Evolutionary conservation across 2,113 vertebrate species (phyloP).

Genomic region (Ammodramus savannarum): DNA sequence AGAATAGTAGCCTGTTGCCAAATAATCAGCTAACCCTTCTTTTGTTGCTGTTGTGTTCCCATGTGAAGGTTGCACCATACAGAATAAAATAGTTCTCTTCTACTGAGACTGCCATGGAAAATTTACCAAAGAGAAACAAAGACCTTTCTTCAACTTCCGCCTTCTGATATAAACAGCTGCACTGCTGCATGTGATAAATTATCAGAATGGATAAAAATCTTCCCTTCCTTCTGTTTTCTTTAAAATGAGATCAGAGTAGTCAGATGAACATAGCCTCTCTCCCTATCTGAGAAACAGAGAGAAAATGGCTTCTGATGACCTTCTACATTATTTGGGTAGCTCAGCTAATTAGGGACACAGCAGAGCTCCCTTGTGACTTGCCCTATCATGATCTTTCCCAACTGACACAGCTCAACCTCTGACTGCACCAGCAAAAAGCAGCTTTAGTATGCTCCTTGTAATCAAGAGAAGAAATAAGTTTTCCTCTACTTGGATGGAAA

Average conservation of each 20-base stretch:
- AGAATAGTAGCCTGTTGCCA: not conserved
- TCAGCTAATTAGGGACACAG: slow-evolving; percentile 51
- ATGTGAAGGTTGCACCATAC: not conserved
- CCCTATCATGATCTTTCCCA: slow-evolving; percentile 43
- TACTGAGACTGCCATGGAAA: slow-evolving; percentile 10
- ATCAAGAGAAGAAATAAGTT: not conserved
- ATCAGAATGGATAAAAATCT: slow-evolving; percentile 4
- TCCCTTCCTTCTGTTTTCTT: slow-evolving; percentile 17
- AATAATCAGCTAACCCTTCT: not conserved
- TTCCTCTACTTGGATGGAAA: not conserved
- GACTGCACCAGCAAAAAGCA: slow-evolving; percentile 19
- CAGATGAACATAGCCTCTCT: not conserved
- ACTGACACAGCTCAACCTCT: slow-evolving; percentile 12
- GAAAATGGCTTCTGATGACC: slow-evolving; percentile 51
- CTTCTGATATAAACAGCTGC: slow-evolving; percentile 15
- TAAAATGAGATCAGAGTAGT: slow-evolving; percentile 6
- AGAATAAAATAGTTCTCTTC: slow-evolving; percentile 19
- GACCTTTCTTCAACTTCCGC: not conserved
- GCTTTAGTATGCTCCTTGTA: not conserved
- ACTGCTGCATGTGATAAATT: slow-evolving; percentile 10
- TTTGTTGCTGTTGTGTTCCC: not conserved
- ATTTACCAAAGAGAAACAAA: slow-evolving; percentile 28
- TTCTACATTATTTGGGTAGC: slow-evolving; percentile 48
- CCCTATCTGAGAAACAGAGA: slow-evolving; percentile 12
- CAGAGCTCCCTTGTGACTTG: slow-evolving; percentile 35